Evolutionary conservation across 1,140 invertebrate species (phyloP), one percentile per base, ranked within the genome.

Genomic region (Pseudomyrmex flavicornis): DNA sequence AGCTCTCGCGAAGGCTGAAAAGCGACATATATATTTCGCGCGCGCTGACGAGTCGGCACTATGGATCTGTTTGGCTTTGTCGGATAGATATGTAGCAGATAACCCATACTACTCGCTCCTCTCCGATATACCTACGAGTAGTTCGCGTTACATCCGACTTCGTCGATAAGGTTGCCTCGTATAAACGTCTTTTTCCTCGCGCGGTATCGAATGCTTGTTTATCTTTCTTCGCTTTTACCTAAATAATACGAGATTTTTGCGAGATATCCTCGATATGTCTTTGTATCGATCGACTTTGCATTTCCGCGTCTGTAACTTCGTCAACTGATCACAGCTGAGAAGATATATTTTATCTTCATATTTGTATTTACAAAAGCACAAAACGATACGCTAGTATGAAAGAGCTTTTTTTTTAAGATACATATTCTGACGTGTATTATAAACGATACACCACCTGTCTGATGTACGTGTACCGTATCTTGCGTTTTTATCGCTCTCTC

Each of bases 51-150:
- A 88, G 66, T 88, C 85, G 85, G 17, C 69, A 56, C 48, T 59
- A 58, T 22, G 65, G 85, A 86, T 83, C 85, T 88, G 86, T 88
- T 88, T 88, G 80, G 85, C 74, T 84, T 5, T 35, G 85, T 66
- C 87, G 85, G 73, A 75, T 76, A 73, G 65, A 73, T 54, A 84
- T 88, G 86, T 88, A 86, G 73, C 72, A 84, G 86, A 87, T 87
- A 87, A 82, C 76, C 73, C 59, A 66, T 7, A 35, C 35, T 35
- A 35, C 35, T 35, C 4, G 35, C 82, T 86, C 84, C 76, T 84
- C 84, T 35, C 68, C 72, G 68, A 82, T 69, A 35, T 7, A 35
- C 35, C 5, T 35, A 74, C 20, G 58, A 70, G 26, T 87, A 70
- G 62, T 73, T 84, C 85, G 62, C 86, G 73, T 87, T 84, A 80